Evolutionary conservation across 2,113 vertebrate species (phyloP).

Genomic region (Egretta garzetta): DNA sequence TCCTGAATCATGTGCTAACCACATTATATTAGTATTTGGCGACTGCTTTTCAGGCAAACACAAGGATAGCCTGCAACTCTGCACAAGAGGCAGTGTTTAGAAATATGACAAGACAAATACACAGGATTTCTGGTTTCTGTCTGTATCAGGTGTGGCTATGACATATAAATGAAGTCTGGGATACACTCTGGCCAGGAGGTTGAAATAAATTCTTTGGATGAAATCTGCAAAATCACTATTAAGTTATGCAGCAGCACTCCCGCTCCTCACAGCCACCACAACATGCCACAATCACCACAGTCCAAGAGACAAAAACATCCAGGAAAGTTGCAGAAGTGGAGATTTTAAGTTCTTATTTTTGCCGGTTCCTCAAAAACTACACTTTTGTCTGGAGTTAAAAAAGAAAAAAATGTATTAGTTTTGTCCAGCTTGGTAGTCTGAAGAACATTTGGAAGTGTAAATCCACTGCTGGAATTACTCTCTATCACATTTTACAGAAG

Average conservation of each 20-base stretch:
- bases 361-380: neutral
- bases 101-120: neutral
- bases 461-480: neutral
- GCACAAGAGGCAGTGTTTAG: neutral
- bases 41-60: neutral
- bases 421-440: neutral
- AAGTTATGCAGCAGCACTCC: neutral
- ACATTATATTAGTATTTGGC: neutral
- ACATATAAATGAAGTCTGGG: neutral
- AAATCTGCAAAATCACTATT: neutral
- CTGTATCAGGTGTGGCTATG: neutral
- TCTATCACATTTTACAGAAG: neutral
- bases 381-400: neutral
- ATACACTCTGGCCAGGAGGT: neutral
- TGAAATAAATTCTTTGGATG: neutral
- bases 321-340: neutral
- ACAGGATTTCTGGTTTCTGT: neutral
- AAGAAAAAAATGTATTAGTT: rapidly evolving
- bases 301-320: neutral
- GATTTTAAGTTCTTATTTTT: neutral
- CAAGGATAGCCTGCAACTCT: neutral
- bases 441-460: neutral
- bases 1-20: neutral
- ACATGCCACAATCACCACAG: neutral
- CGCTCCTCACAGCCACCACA: neutral